phyloP scores from a whole-genome alignment of 2,888 invertebrate species.

The Crossocerus cetratus region DNA sequence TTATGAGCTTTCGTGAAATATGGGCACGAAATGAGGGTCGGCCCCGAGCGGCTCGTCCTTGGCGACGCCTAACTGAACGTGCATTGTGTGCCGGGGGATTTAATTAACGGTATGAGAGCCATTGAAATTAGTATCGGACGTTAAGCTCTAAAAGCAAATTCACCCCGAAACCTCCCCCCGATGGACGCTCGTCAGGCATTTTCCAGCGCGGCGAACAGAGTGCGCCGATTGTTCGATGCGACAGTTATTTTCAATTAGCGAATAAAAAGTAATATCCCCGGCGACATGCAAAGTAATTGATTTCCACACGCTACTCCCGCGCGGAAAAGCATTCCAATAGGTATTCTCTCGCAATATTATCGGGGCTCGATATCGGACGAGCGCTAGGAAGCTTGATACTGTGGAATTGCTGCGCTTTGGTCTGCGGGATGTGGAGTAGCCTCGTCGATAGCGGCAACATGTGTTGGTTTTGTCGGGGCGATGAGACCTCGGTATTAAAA shows the following conservation, averaged over 20 bases:
- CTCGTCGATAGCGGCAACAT: background rate
- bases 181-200: background rate
- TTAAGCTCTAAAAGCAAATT: no score
- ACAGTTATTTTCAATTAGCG: background rate
- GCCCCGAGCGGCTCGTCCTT: background rate
- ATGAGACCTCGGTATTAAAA: conserved; percentile 20
- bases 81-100: conserved; percentile 47
- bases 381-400: no score
- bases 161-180: no score
- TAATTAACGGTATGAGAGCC: conserved; percentile 54
- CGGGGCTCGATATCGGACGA: no score
- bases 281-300: no score
- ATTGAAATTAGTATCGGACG: conserved; percentile 41
- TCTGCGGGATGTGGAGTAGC: background rate
- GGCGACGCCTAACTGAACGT: conserved; percentile 37
- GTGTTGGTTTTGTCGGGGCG: background rate
- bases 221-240: background rate
- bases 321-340: no score
- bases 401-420: no score
- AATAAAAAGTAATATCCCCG: background rate
- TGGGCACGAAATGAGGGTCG: conserved; percentile 25
- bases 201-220: background rate
- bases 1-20: conserved; percentile 53
- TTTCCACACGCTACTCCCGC: no score
- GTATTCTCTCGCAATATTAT: no score